Evolutionary conservation across 2,113 vertebrate species (phyloP), one percentile per base, ranked within the genome.

Genomic region (Neofelis nebulosa): DNA sequence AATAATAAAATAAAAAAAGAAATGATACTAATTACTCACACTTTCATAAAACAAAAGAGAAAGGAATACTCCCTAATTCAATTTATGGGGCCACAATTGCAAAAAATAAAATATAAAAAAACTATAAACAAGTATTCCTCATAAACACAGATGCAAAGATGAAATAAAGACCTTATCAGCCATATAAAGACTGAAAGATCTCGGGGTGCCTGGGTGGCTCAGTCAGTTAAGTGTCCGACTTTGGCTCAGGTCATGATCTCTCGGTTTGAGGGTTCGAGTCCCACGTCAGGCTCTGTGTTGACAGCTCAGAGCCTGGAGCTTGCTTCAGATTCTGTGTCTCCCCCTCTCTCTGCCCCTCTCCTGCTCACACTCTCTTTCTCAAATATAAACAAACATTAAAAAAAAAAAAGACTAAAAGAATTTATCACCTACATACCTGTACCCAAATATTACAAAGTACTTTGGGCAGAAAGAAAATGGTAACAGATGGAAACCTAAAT

Each of bases 21-120:
- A 73, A 38, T 73, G n/a, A 73, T 73, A 16, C 81, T 41, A 65
- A 55, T 87, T 21, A 57, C 31, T 84, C 23, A 69, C 5, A 71
- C 31, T 89, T 74, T 89, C n/a, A 89, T 52, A 74, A 85, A 97
- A 85, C 25, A 79, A 68, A 63, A 80, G 57, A 71, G 41, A 81
- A 71, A 15, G 66, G 25, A 81, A 94, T 57, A 74, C 29, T 48
- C 7, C 18, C 41, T 36, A 66, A 90, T 9, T 86, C 65, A 63
- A 95, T 55, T 92, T 89, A 65, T 23, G 45, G 79, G 38, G 52
- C 7, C 71, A 80, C 55, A 50, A 85, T 13, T 73, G 33, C 13
- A 65, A 36, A 89, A 33, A 74, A 45, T 12, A 69, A 92, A 93
- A 97, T 55, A 27, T 29, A 86, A 55, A 38, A 90, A 61, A 71